Evolutionary conservation across 2,888 invertebrate species (phyloP), one percentile per base, ranked within the genome.

Genomic region (Atherix ibis): DNA sequence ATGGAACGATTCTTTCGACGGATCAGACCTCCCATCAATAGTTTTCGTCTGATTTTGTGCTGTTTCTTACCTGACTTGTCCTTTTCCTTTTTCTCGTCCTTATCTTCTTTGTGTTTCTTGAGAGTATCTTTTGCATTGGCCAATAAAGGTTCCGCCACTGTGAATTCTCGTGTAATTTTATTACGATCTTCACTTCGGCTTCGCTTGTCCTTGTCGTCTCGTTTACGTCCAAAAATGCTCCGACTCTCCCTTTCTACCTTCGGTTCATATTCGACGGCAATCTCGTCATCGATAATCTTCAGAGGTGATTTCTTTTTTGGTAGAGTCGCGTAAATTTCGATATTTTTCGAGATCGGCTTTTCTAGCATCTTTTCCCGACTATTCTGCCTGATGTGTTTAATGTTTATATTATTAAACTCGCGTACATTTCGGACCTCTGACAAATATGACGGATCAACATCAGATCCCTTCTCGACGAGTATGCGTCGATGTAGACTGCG

Each of bases 261-360:
- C 42, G 81, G 76, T 43, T 73, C 76, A 45, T 81, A 79, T 48
- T 83, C 83, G 32, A 76, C 71, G 12, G 68, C 67, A 49, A 76
- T 76, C 4, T 74, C 70, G 1, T 73, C 66, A 5, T 64, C 63
- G 0, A 67, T 56, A 40, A 71, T 66, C 46, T 79, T 76, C 1
- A 76, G 56, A 0, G 68, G 69, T 27, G 75, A 73, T 49, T 84
- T 85, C 60, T 83, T 87, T 58, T 88, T 88, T 2, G 89, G 89
- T 18, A 89, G 58, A 0, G 89, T 89, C 0, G 88, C 89, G 53
- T 89, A 89, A 42, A 89, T 87, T 63, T 88, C 88, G 38, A 88
- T 88, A 43, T 71, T 84, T 49, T 76, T 76, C 48, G 62, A 5
- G 44, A 47, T 36, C 52, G 60, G 43, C 63, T 65, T 51, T 56